These are phyloP conservation scores for Drosophila varians DNA, from an alignment of 1,140 invertebrate species.

Conservation along the genomic window DNA sequence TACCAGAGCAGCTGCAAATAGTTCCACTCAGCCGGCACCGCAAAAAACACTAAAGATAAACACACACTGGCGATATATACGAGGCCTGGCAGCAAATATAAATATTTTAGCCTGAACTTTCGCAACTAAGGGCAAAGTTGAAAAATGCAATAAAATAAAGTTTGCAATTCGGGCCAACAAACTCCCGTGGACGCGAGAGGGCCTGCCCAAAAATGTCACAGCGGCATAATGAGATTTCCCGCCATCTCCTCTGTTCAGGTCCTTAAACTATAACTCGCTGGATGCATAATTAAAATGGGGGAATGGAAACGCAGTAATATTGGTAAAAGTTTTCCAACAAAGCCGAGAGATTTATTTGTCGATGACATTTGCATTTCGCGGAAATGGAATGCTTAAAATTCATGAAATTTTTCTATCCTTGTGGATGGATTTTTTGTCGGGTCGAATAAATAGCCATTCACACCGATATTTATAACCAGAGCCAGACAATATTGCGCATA, in stretches of 20 bases:
- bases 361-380: conserved; percentile 48
- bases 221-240: conserved; percentile 57
- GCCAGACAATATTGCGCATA: conserved; percentile 48
- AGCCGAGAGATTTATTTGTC: conserved; percentile 54
- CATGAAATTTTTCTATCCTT: conserved; percentile 30
- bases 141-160: conserved; percentile 81
- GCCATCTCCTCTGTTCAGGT: background rate
- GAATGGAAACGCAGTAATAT: too few relatives aligned
- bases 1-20: conserved; percentile 51
- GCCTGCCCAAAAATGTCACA: conserved; percentile 62
- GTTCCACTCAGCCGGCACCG: conserved; percentile 51
- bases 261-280: background rate
- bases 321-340: conserved; percentile 47
- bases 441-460: background rate
- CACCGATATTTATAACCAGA: conserved; percentile 33
- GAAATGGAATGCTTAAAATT: conserved; percentile 50
- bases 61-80: conserved; percentile 4
- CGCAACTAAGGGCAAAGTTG: conserved; percentile 71
- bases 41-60: conserved; percentile 15
- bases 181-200: conserved; percentile 14
- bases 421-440: background rate
- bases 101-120: conserved; percentile 68
- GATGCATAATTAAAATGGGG: conserved; percentile 66
- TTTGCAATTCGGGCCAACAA: conserved; percentile 45
- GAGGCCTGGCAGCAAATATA: conserved; percentile 42